Evolutionary conservation across 1,140 invertebrate species (phyloP), one percentile per base, ranked within the genome.

Genomic region (Pararge aegeria): DNA sequence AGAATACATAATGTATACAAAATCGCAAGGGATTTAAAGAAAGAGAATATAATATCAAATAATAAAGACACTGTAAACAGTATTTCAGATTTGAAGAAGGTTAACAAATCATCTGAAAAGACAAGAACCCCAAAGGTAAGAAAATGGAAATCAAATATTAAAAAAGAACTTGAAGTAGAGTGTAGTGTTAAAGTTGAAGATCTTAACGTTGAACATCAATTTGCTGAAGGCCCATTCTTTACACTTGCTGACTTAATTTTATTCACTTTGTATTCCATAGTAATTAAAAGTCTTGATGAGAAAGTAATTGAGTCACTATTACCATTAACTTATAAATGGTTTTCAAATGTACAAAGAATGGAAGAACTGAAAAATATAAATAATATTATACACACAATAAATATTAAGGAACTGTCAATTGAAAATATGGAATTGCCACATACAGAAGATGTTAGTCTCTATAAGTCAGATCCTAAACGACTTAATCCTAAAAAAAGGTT

Each of bases 1-100:
- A 92, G 93, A 74, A 92, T 97, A 46, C 97, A 98, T 75, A 98
- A 98, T 91, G 91, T 97, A 20, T 94, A 95, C 46, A 98, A 98
- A 89, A 91, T 93, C 27, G 93, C 92, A 2, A 82, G 92, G 85
- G 83, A 94, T 69, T 61, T 91, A 66, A 89, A 91, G 89, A 71
- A 92, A 93, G 70, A 90, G 90, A 68, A 79, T 75, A 16, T 66
- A 2, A 4, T 0, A 1, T 7, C 15, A 44, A 64, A 69, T n/a
- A 54, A 61, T 2, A 75, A 82, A 53, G 59, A 78, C 30, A 52
- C 27, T 38, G 2, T 29, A 30, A 44, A 51, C 42, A 54, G 7
- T 19, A 73, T 73, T 2, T 74, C 83, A 57, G 58, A 74, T 51
- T 55, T 37, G 50, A 51, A 57, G 4, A 44, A 66, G 16, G 48